Conservation (phyloP, 2,888 invertebrate species). For the Cheilosia pagana region DNA sequence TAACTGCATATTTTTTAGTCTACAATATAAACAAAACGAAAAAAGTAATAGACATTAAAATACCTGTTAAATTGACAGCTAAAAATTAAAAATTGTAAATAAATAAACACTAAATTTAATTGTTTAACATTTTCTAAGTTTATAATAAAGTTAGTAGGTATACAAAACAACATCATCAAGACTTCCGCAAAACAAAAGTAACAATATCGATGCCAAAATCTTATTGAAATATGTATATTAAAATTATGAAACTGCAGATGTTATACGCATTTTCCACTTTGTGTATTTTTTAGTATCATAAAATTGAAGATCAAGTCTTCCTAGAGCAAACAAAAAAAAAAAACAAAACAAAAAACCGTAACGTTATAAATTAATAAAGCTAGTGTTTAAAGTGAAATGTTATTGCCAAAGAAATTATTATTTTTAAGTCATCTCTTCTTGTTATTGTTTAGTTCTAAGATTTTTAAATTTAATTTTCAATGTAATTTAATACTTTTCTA, state of each 20-base stretch:
- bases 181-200: conserved; percentile 65
- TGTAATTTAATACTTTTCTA: conserved; percentile 51
- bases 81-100: conserved; percentile 60
- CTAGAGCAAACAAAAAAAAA: conserved; percentile 68
- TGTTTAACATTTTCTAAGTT: conserved; percentile 66
- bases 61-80: conserved; percentile 52
- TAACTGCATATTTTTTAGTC: conserved; percentile 58
- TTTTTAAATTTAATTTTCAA: conserved; percentile 26
- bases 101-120: conserved; percentile 57
- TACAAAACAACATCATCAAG: conserved; percentile 69
- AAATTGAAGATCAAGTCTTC: conserved; percentile 75
- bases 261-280: conserved; percentile 48
- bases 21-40: conserved; percentile 38
- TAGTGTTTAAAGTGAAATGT: conserved; percentile 73
- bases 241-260: conserved; percentile 33
- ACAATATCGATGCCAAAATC: conserved; percentile 73
- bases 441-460: conserved; percentile 70
- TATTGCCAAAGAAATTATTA: conserved; percentile 73
- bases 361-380: conserved; percentile 64
- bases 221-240: conserved; percentile 57
- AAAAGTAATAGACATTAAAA: conserved; percentile 13
- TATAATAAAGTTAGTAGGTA: conserved; percentile 62
- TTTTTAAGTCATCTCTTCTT: conserved; percentile 67
- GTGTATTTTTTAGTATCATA: conserved; percentile 74
- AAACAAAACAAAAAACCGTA: conserved; percentile 65